These are phyloP conservation scores for Chymomyza fuscimana DNA, from an alignment of 2,888 invertebrate genomes.

Conservation along the genomic window DNA sequence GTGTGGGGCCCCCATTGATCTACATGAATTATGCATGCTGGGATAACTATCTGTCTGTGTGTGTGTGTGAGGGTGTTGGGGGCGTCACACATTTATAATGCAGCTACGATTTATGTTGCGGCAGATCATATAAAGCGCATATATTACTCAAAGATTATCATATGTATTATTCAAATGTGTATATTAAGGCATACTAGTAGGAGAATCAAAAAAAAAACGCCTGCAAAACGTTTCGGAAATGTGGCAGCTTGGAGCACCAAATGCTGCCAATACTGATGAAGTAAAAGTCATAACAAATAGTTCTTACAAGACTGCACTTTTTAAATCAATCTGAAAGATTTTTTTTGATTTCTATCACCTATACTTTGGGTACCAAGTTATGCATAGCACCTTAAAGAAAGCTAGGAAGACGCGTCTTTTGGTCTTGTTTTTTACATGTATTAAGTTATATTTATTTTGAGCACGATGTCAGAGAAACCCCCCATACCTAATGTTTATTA, in stretches of 20 bases:
- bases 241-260: neutral
- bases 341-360: too few species aligned
- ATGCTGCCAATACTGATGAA: neutral
- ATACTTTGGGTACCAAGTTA: too few species aligned
- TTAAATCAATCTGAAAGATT: too few species aligned
- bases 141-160: slow-evolving; percentile 67
- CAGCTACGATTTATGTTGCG: slow-evolving; percentile 71
- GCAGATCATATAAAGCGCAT: slow-evolving; percentile 67
- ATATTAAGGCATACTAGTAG: slow-evolving; percentile 44
- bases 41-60: slow-evolving; percentile 44
- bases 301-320: neutral
- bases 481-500: too few species aligned
- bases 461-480: too few species aligned
- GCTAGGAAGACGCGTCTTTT: too few species aligned
- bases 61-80: slow-evolving; percentile 33
- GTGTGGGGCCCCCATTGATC: slow-evolving; percentile 54
- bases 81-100: slow-evolving; percentile 35
- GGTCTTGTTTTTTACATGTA: too few species aligned
- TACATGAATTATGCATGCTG: slow-evolving; percentile 70
- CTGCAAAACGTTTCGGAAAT: neutral
- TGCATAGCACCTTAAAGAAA: too few species aligned
- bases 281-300: neutral
- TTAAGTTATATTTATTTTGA: too few species aligned
- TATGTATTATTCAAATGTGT: slow-evolving; percentile 68
- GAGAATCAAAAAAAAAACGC: neutral